Evolutionary conservation across 1,140 invertebrate species (phyloP).

Genomic region (Drosophila mojavensis): DNA sequence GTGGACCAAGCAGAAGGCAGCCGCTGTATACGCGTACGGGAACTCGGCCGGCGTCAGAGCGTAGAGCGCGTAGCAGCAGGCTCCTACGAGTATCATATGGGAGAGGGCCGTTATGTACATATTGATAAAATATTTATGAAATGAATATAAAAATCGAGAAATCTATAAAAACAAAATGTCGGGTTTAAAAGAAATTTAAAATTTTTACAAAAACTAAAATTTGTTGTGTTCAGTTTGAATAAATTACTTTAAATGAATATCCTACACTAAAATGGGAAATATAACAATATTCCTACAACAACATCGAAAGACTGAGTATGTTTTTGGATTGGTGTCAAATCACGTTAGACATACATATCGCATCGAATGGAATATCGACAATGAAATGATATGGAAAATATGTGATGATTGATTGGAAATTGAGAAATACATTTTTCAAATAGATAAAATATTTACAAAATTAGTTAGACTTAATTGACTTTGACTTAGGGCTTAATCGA

Average conservation of each 20-base stretch:
- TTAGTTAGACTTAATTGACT: no score
- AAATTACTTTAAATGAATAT: not conserved
- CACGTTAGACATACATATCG: no score
- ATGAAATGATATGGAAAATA: no score
- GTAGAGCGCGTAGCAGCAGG: constrained; percentile 50
- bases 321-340: not conserved
- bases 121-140: not conserved
- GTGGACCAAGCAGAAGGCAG: constrained; percentile 58
- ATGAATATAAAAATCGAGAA: not conserved
- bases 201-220: constrained; percentile 1
- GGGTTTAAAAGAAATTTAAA: not conserved
- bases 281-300: not conserved
- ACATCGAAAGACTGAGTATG: not conserved
- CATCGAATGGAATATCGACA: no score
- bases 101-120: not conserved
- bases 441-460: no score
- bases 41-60: constrained; percentile 30
- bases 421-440: no score
- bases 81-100: constrained; percentile 41
- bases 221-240: constrained; percentile 9
- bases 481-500: no score
- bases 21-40: constrained; percentile 61
- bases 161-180: not conserved
- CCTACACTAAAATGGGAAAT: not conserved
- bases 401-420: no score